phyloP scores from a whole-genome alignment of 2,113 vertebrate genomes.

The Otocyon megalotis region DNA sequence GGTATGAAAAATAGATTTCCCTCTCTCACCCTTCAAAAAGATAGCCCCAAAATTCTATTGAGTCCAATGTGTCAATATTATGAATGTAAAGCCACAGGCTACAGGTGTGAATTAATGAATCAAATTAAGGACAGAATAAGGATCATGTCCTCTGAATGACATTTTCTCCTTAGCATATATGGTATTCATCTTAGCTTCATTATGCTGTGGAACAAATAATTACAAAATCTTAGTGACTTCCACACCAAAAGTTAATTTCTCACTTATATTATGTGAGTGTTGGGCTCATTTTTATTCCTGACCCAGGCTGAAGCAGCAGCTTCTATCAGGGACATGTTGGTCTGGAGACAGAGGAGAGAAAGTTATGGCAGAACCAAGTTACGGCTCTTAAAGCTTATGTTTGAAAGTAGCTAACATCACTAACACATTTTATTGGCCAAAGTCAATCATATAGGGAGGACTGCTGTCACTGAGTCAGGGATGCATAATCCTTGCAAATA shows the following conservation, averaged over 20 bases:
- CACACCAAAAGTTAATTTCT: neutral
- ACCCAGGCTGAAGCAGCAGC: neutral
- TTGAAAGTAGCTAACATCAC: neutral
- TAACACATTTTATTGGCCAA: neutral
- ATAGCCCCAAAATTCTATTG: neutral
- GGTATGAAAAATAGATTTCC: neutral
- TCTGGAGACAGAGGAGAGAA: neutral
- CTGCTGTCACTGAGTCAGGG: neutral
- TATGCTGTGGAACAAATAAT: neutral
- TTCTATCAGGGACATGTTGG: neutral
- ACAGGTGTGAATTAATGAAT: neutral
- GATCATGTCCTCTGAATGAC: too few species aligned
- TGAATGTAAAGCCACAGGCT: neutral
- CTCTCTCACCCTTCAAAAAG: constrained; percentile 13
- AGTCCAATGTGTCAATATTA: neutral
- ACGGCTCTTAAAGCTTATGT: neutral
- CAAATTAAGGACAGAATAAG: neutral
- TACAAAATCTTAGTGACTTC: neutral
- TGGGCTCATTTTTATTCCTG: neutral
- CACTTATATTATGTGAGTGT: neutral
- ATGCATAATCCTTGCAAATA: neutral
- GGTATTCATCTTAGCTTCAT: neutral
- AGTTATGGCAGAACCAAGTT: neutral
- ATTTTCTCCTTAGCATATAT: neutral
- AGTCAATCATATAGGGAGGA: neutral